Percentiles rank a stretch among this genome's conserved stretches.
These are phyloP conservation scores for Choristoneura fumiferana DNA, from an alignment of 1,140 invertebrate species.

Conservation along the genomic window DNA sequence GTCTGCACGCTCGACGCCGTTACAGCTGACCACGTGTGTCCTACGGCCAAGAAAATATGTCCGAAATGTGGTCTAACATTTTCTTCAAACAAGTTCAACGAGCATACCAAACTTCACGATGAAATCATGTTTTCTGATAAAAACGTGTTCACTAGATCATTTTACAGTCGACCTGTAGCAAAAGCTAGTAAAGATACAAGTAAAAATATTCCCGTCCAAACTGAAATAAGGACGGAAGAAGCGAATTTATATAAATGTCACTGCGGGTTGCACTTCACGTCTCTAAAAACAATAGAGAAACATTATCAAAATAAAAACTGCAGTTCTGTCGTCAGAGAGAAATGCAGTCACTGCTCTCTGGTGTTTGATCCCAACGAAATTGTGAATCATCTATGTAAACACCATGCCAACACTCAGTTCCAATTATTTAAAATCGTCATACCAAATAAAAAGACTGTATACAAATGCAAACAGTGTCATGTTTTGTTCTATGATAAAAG, in stretches of 20 bases:
- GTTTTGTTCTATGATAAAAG: constrained; percentile 1
- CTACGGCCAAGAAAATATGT: neutral
- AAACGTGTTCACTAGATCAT: neutral
- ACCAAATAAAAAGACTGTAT: constrained; percentile 11
- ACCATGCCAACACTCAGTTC: constrained; percentile 21
- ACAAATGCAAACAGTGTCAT: neutral
- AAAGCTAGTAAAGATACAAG: neutral
- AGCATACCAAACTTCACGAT: neutral
- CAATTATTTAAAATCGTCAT: constrained; percentile 1
- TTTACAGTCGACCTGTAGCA: no score
- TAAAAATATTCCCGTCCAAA: neutral
- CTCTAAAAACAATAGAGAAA: constrained; percentile 20
- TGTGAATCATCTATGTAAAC: constrained; percentile 29
- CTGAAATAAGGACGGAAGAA: no score
- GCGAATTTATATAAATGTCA: constrained; percentile 22
- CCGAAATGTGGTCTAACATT: neutral
- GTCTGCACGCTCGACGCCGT: no score
- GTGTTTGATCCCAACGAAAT: constrained; percentile 28
- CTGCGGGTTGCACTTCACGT: constrained; percentile 29
- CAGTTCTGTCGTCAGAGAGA: constrained; percentile 20
- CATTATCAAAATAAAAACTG: constrained; percentile 19
- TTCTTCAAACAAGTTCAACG: neutral
- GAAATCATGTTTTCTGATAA: neutral
- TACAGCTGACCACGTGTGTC: neutral
- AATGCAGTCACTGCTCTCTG: constrained; percentile 29